Conservation (phyloP, 2,113 vertebrate species). For the Typhlomys cinereus region DNA sequence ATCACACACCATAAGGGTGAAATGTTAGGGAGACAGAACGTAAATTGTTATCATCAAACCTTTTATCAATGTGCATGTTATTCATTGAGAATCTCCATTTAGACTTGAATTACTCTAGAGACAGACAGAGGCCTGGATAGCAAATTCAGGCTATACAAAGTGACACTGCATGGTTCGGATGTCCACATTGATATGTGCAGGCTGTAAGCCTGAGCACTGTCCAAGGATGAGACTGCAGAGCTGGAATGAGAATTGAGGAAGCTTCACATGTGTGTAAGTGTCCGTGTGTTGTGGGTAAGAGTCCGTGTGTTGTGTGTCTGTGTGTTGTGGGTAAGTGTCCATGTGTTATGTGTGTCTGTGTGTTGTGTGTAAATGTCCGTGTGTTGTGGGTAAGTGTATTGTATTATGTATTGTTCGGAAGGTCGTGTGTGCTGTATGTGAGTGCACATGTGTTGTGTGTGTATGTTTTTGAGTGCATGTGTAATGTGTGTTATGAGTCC, state of each 20-base stretch:
- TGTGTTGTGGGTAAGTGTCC: not conserved
- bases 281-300: not conserved
- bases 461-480: too few species aligned
- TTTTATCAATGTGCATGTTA: not conserved
- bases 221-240: not conserved
- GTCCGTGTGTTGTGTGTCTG: not conserved
- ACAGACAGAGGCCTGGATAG: not conserved
- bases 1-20: not conserved
- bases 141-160: not conserved
- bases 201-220: accelerated
- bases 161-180: not conserved
- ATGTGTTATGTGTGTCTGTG: not conserved
- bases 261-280: not conserved
- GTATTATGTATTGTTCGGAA: too few species aligned
- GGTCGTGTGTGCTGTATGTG: too few species aligned
- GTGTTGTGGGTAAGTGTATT: too few species aligned
- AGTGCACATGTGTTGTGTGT: too few species aligned
- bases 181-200: accelerated
- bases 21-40: not conserved
- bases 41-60: not conserved
- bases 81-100: not conserved
- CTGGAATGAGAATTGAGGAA: not conserved
- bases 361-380: too few species aligned
- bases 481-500: too few species aligned
- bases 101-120: not conserved